Evolutionary conservation across 2,888 invertebrate genomes (phyloP).

Genomic region (Agrotis puta): DNA sequence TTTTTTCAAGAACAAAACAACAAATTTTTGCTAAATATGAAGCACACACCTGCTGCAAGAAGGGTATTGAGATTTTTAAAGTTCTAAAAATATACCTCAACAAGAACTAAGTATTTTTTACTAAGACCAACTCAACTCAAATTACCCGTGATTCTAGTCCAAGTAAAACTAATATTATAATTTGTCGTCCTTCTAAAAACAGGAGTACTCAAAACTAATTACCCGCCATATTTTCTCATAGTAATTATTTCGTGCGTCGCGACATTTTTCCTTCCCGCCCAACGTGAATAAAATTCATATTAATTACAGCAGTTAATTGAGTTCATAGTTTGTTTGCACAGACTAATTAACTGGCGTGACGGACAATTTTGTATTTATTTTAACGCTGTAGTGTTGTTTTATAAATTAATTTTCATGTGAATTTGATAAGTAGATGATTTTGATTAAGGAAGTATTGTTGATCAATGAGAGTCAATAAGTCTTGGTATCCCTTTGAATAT

Average conservation of each 20-base stretch:
- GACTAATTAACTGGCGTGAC: constrained; percentile 44
- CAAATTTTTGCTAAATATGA: too few relatives aligned
- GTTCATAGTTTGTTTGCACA: constrained; percentile 52
- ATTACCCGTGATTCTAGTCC: neutral
- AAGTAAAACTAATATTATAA: constrained; percentile 21
- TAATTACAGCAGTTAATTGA: constrained; percentile 56
- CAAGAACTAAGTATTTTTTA: neutral
- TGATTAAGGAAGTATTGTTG: too few relatives aligned
- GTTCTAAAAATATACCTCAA: neutral
- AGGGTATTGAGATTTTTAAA: too few relatives aligned
- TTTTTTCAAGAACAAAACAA: too few relatives aligned
- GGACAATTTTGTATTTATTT: constrained; percentile 38
- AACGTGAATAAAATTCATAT: constrained; percentile 55
- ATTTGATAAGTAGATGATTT: neutral
- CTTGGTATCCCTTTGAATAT: too few relatives aligned
- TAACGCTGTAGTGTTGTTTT: constrained; percentile 27
- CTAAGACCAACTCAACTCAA: neutral
- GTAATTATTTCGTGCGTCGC: constrained; percentile 45
- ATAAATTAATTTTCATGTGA: constrained; percentile 7
- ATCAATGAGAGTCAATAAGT: too few relatives aligned
- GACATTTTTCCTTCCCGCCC: constrained; percentile 44
- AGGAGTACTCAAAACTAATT: constrained; percentile 51
- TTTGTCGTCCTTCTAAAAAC: constrained; percentile 2
- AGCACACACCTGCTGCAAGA: too few relatives aligned
- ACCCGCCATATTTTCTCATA: constrained; percentile 55